Evolutionary conservation across 2,888 invertebrate species (phyloP), one percentile per base, ranked within the genome.

Genomic region (Conistra vaccinii): DNA sequence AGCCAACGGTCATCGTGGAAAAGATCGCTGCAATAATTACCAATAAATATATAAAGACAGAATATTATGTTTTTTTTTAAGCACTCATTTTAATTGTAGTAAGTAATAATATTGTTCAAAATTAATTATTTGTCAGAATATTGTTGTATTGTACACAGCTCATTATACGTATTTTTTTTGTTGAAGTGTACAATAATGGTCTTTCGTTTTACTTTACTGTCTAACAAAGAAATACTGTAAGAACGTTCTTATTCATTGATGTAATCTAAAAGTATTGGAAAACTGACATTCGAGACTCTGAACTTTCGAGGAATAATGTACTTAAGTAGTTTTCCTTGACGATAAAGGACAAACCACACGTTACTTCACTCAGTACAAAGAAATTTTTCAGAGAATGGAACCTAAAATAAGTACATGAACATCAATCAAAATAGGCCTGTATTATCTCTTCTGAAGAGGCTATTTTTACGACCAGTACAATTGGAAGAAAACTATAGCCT

Each of bases 321-420:
- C n/a, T n/a, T n/a, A 39, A 48, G 23, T 48, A 32, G 32, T 66
- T 39, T 48, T 32, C 1, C 5, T 48, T 26, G 32, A 39, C 26
- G 32, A 55, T 23, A 63, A 63, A 58, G 29, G 57, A 20, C 17
- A 39, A 32, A 58, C 55, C 32, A 32, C 48, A 17, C 55, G 20
- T 26, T 5, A 23, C 20, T 23, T 20, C 42, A n/a, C 32, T 42
- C 26, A 35, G 29, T 45, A 65, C 58, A 67, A 62, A 45, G 53
- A 58, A 74, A 65, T 39, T 17, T 55, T 69, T 35, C 51, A 51
- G 32, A 51, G 14, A 62, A 79, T 55, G 5, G 5, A 60, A 55
- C 29, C n/a, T 20, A 10, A 63, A 68, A 20, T 45, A 60, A 51
- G 29, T 57, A 35, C 14, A 57, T 57, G n/a, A 55, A 48, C 57